Evolutionary conservation across 2,113 vertebrate genomes (phyloP).

Genomic region (Progne subis): DNA sequence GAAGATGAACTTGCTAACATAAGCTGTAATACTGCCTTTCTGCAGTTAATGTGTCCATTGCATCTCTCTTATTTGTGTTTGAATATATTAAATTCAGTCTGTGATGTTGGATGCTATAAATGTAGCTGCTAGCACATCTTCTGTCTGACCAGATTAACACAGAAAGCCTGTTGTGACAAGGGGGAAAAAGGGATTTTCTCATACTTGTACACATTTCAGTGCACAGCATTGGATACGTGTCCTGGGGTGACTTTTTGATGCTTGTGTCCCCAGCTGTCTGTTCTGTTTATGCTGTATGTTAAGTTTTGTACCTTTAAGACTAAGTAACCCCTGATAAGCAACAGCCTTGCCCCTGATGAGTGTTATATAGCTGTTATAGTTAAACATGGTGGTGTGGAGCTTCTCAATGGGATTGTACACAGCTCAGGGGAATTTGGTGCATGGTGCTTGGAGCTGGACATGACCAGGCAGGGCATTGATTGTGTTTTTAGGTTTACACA

Average conservation of each 20-base stretch:
- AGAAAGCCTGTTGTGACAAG: neutral
- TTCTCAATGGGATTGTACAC: neutral
- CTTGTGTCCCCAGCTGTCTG: no score
- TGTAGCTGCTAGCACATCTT: neutral
- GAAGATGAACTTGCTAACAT: neutral
- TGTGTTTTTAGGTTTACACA: neutral
- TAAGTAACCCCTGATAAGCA: no score
- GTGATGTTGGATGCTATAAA: neutral
- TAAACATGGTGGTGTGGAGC: neutral
- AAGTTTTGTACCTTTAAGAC: no score
- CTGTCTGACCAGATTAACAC: neutral
- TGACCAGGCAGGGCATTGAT: neutral
- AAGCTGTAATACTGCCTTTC: neutral
- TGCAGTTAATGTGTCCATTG: neutral
- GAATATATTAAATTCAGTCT: neutral
- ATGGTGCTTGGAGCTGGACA: neutral
- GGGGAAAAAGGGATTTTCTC: neutral
- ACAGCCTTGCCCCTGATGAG: no score
- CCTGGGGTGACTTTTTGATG: no score
- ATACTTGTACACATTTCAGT: rapidly evolving
- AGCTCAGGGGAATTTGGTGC: neutral
- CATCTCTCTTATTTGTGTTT: neutral
- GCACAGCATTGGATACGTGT: neutral
- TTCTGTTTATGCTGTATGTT: no score
- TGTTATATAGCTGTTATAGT: no score